These are phyloP conservation scores for Cotesia typhae DNA, from an alignment of 1,140 invertebrate genomes.

Conservation along the genomic window DNA sequence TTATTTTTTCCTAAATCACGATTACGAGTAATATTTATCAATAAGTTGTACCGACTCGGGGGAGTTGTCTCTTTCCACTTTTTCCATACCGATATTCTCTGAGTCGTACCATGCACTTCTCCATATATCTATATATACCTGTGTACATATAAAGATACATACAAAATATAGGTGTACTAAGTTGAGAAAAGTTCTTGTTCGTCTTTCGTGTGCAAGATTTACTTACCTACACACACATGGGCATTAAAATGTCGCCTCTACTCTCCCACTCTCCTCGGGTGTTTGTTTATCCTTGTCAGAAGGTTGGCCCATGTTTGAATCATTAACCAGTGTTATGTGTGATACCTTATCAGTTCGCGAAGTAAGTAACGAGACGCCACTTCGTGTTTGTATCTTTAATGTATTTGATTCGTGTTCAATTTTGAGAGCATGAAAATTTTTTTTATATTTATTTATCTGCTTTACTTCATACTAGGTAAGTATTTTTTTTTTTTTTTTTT, in stretches of 20 bases:
- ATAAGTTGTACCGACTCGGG: not conserved
- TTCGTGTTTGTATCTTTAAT: not conserved
- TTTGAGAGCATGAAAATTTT: slow-evolving; percentile 1
- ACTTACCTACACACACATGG: not conserved
- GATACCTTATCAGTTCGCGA: slow-evolving; percentile 40
- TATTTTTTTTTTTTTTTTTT: not conserved
- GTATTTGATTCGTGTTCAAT: slow-evolving; percentile 9
- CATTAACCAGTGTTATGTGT: slow-evolving; percentile 29
- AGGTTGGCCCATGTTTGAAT: slow-evolving; percentile 32
- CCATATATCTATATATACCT: too few relatives aligned
- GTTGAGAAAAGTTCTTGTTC: not conserved
- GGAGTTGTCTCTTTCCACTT: slow-evolving; percentile 9
- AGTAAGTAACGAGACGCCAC: slow-evolving; percentile 2
- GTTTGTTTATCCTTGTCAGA: slow-evolving; percentile 23
- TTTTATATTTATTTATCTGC: not conserved
- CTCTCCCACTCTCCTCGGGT: slow-evolving; percentile 24
- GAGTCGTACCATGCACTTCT: not conserved
- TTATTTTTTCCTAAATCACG: too few relatives aligned
- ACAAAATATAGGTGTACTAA: not conserved
- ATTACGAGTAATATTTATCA: not conserved
- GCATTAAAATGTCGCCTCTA: slow-evolving; percentile 1
- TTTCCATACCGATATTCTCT: not conserved
- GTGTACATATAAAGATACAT: too few relatives aligned
- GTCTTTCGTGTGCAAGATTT: not conserved
- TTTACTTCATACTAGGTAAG: not conserved